Evolutionary conservation across 2,797 vertebrate genomes (phyloP).

Genomic region (Mormyrus hasselquistii): DNA sequence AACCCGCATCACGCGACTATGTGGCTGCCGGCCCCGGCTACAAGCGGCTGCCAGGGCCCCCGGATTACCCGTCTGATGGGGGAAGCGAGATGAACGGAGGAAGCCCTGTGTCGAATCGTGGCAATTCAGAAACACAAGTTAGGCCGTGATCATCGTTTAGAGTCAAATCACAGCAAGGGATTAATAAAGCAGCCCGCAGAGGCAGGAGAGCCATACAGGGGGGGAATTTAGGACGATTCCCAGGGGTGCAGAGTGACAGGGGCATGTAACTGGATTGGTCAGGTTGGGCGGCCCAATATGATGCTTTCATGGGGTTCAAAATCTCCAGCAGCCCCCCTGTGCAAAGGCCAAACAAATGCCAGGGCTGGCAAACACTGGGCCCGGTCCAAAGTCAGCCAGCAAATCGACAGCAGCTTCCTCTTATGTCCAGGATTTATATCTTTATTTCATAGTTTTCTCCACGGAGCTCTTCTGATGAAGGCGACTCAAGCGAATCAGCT

Average conservation of each 20-base stretch:
- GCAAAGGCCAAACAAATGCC: background rate
- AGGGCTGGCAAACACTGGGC: background rate
- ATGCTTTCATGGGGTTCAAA: background rate
- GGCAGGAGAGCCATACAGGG: background rate
- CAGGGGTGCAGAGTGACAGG: background rate
- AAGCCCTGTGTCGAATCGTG: background rate
- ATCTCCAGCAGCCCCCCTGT: background rate
- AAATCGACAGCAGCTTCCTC: background rate
- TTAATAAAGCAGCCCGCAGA: background rate
- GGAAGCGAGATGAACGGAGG: background rate
- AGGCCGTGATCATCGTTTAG: background rate
- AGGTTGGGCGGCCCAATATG: background rate
- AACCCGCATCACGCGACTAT: background rate
- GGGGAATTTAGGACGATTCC: background rate
- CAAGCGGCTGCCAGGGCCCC: background rate
- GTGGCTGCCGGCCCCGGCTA: too few species aligned
- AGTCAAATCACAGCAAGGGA: background rate
- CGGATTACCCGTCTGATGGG: background rate
- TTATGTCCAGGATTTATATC: background rate
- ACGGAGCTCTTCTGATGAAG: background rate
- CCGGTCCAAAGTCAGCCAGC: background rate
- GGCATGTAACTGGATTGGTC: background rate
- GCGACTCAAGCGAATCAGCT: background rate
- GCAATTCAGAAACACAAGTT: background rate
- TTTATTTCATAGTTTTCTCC: background rate